Percentiles rank a stretch among this genome's conserved stretches.
Evolutionary conservation across 2,888 invertebrate species (phyloP).

Genomic region (Mechanitis mazaeus): DNA sequence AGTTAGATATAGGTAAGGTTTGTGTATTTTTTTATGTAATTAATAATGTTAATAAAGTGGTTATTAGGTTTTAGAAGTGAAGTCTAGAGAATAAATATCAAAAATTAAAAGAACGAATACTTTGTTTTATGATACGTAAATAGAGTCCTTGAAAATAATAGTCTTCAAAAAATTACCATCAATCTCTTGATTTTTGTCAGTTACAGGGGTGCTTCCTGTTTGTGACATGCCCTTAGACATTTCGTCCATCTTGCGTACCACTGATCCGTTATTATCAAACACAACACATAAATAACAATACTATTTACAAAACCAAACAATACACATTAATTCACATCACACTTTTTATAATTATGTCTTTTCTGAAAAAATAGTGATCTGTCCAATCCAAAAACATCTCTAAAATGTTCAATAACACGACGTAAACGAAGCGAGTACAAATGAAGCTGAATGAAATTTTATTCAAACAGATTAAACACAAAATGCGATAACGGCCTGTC

Average conservation of each 20-base stretch:
- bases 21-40: background rate
- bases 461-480: slow-evolving; percentile 14
- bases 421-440: slow-evolving; percentile 48
- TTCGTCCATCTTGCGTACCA: slow-evolving; percentile 76
- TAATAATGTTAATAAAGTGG: background rate
- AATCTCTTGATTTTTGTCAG: slow-evolving; percentile 70
- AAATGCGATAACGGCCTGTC: slow-evolving; percentile 1
- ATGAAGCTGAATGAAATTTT: slow-evolving; percentile 40
- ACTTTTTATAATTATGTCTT: slow-evolving; percentile 51
- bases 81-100: background rate
- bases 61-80: background rate
- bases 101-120: background rate
- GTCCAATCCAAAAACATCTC: slow-evolving; percentile 65
- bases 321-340: slow-evolving; percentile 54
- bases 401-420: slow-evolving; percentile 46
- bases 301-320: slow-evolving; percentile 47
- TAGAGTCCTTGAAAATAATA: slow-evolving; percentile 4
- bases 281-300: slow-evolving; percentile 59
- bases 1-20: too few relatives aligned
- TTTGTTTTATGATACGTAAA: background rate
- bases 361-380: slow-evolving; percentile 53
- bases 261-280: slow-evolving; percentile 73
- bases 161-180: slow-evolving; percentile 55
- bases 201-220: slow-evolving; percentile 73
- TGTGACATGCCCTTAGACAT: slow-evolving; percentile 76